These are phyloP conservation scores for Macrostomum lignano DNA, from an alignment of 1,140 invertebrate genomes.

Conservation along the genomic window DNA sequence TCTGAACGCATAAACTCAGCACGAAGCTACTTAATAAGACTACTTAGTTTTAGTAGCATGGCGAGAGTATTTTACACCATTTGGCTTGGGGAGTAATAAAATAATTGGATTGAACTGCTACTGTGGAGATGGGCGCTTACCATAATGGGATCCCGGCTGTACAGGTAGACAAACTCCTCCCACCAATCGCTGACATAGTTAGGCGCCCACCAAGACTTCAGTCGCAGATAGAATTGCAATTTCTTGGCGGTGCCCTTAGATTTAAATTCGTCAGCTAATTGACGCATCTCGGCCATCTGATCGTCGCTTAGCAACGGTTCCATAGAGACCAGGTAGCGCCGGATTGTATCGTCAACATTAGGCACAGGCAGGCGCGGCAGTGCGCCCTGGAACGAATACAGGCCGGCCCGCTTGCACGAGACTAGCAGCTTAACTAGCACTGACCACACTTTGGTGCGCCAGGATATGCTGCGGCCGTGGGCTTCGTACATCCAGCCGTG, in stretches of 20 bases:
- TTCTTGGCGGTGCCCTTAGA: slow-evolving; percentile 51
- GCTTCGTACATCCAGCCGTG: too few relatives aligned
- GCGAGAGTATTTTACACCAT: too few relatives aligned
- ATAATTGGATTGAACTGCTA: too few relatives aligned
- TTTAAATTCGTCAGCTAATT: slow-evolving; percentile 58
- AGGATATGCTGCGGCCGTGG: too few relatives aligned
- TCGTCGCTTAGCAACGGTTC: slow-evolving; percentile 47
- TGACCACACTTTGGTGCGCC: too few relatives aligned
- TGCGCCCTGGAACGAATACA: slow-evolving; percentile 86
- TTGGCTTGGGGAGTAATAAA: too few relatives aligned
- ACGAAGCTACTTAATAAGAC: too few relatives aligned
- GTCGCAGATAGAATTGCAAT: slow-evolving; percentile 60
- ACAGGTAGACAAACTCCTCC: slow-evolving; percentile 92
- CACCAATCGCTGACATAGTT: slow-evolving; percentile 70
- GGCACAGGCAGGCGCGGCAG: slow-evolving; percentile 70
- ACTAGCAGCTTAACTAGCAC: too few relatives aligned
- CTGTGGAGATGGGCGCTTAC: too few relatives aligned
- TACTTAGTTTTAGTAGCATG: too few relatives aligned
- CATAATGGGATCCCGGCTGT: slow-evolving; percentile 70
- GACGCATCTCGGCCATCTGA: slow-evolving; percentile 50
- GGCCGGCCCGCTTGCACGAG: slow-evolving; percentile 35
- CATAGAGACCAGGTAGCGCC: slow-evolving; percentile 57
- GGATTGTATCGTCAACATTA: slow-evolving; percentile 53
- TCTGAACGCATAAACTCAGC: too few relatives aligned
- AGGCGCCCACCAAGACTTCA: slow-evolving; percentile 53